Percentiles rank a stretch among this genome's conserved stretches.
Evolutionary conservation across 2,797 vertebrate genomes (phyloP).

Genomic region (Loriculus beryllinus): DNA sequence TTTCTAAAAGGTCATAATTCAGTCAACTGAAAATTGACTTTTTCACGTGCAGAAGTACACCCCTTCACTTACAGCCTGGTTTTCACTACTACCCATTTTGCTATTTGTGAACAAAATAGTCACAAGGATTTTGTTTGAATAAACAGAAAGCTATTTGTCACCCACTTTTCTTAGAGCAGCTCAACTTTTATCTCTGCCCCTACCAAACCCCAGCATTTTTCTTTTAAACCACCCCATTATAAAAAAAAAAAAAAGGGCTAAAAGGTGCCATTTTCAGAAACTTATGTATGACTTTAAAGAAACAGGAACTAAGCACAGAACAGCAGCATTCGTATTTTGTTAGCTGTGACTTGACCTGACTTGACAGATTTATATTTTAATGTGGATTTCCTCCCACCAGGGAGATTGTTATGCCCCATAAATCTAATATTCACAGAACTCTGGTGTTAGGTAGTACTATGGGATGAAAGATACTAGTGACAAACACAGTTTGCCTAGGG

Average conservation of each 20-base stretch:
- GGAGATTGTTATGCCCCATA: constrained; percentile 37
- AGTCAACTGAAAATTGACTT: constrained; percentile 46
- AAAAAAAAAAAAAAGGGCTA: background rate
- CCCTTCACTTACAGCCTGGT: background rate
- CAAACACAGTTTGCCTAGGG: background rate
- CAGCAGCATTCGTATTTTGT: background rate
- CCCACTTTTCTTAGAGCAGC: background rate
- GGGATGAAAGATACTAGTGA: constrained; percentile 9
- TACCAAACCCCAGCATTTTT: background rate
- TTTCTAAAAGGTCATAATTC: constrained; percentile 34
- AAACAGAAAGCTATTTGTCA: background rate
- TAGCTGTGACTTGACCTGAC: constrained; percentile 35
- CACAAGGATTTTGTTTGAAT: background rate
- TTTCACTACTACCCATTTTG: background rate
- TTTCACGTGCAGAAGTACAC: constrained; percentile 8
- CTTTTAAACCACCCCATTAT: background rate
- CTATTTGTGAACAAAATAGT: background rate
- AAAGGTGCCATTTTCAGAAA: constrained; percentile 5
- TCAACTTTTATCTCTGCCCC: background rate
- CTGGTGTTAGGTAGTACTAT: background rate
- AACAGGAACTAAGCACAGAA: background rate
- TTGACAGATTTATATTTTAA: constrained; percentile 49
- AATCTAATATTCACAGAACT: constrained; percentile 42
- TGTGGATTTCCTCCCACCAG: constrained; percentile 39
- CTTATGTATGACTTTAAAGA: background rate